Conservation (phyloP, 2,888 invertebrate species). For the Ornithoptera priamus region DNA sequence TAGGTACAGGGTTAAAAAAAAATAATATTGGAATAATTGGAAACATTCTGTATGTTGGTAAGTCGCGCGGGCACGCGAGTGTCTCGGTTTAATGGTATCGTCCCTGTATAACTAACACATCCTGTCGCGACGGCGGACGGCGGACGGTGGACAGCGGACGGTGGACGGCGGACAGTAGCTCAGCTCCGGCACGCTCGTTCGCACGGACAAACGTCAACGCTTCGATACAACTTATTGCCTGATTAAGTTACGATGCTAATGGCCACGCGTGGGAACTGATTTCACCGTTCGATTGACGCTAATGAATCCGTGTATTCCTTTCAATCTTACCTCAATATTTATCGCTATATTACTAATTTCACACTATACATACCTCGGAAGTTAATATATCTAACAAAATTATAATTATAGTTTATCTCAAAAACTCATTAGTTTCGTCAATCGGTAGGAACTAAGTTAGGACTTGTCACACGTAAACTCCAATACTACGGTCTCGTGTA, state of each 20-base stretch:
- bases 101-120: conserved; percentile 58
- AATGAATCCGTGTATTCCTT: neutral
- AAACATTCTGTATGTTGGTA: conserved; percentile 40
- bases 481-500: conserved; percentile 37
- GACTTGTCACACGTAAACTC: neutral
- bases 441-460: neutral
- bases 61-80: conserved; percentile 50
- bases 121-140: conserved; percentile 44
- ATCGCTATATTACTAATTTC: neutral
- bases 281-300: conserved; percentile 6
- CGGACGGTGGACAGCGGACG: conserved; percentile 7
- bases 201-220: conserved; percentile 15
- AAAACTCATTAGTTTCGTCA: neutral
- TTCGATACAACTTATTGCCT: conserved; percentile 18
- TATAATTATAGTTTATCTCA: too few relatives aligned
- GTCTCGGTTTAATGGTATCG: conserved; percentile 53
- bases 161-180: conserved; percentile 1
- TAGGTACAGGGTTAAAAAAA: neutral
- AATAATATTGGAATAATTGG: neutral
- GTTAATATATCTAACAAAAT: neutral
- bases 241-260: conserved; percentile 21
- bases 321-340: too few relatives aligned
- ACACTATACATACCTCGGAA: neutral
- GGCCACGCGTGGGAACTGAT: conserved; percentile 18
- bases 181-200: conserved; percentile 1